Conservation (phyloP, 2,113 vertebrate genomes). For the Silurus meridionalis region DNA sequence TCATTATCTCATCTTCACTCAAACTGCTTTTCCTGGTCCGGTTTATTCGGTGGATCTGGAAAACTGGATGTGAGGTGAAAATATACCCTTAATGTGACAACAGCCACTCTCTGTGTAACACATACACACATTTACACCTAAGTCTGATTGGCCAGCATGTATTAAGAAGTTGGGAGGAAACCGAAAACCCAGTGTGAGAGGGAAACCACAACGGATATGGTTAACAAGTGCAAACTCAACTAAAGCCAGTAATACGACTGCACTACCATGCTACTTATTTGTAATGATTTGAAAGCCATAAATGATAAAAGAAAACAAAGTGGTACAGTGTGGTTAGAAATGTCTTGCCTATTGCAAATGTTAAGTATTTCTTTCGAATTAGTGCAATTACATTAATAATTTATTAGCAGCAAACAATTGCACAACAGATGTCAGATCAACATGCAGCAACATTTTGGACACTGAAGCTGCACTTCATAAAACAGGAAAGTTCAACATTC, state of each 20-base stretch:
- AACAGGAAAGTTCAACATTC: conserved; percentile 38
- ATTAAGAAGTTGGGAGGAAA: neutral
- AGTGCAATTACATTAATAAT: neutral
- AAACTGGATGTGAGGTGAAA: neutral
- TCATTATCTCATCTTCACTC: neutral
- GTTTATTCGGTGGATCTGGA: neutral
- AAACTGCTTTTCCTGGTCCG: neutral
- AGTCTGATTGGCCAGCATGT: neutral
- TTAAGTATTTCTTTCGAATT: neutral
- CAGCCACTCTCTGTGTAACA: neutral
- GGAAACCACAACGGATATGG: neutral
- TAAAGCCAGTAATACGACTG: neutral
- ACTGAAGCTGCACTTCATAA: neutral
- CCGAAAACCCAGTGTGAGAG: neutral
- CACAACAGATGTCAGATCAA: neutral
- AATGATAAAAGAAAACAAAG: neutral
- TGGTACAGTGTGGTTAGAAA: neutral
- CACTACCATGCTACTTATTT: neutral
- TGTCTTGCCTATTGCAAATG: neutral
- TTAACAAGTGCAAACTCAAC: neutral
- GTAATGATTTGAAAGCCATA: neutral
- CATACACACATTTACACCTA: neutral
- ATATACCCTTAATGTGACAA: neutral
- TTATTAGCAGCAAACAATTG: neutral
- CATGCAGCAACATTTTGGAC: neutral